A percentile compares a stretch with the other conserved stretches of the same genome.
Evolutionary conservation across 2,888 invertebrate genomes (phyloP).

Genomic region (Strigamia crassipes): DNA sequence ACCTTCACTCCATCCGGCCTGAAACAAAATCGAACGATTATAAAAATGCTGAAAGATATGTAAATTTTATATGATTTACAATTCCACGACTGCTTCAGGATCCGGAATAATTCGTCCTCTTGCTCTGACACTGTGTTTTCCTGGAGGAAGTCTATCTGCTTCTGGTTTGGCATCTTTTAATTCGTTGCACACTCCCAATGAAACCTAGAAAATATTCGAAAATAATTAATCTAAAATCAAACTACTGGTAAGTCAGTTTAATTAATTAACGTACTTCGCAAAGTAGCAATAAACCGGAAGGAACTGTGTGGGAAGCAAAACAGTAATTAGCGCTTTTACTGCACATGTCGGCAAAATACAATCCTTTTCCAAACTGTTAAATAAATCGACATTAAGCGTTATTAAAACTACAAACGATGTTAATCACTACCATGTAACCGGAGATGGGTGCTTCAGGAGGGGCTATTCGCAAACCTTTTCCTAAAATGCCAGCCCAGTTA

Average conservation of each 20-base stretch:
- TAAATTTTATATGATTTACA: conserved; percentile 50
- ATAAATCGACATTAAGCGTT: neutral
- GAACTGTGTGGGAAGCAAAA: conserved; percentile 57
- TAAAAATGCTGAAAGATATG: neutral
- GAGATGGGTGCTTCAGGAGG: conserved; percentile 64
- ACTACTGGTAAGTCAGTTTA: neutral
- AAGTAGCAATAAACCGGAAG: conserved; percentile 61
- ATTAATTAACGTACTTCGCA: conserved; percentile 58
- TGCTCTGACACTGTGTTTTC: conserved; percentile 60
- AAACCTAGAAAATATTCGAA: conserved; percentile 52
- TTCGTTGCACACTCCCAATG: conserved; percentile 60
- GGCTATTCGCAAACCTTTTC: conserved; percentile 62
- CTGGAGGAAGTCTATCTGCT: conserved; percentile 59
- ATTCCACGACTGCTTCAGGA: conserved; percentile 49
- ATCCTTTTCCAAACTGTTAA: conserved; percentile 49
- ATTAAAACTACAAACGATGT: neutral
- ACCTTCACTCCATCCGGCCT: conserved; percentile 56
- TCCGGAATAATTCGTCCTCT: conserved; percentile 59
- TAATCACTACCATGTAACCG: conserved; percentile 60
- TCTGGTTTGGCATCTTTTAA: conserved; percentile 58
- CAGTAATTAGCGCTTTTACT: conserved; percentile 64
- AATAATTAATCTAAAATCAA: neutral
- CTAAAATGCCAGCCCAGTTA: conserved; percentile 63
- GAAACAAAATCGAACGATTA: conserved; percentile 24
- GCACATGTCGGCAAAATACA: conserved; percentile 65